Evolutionary conservation across 2,888 invertebrate genomes (phyloP).

Genomic region (Mechanitis mazaeus): DNA sequence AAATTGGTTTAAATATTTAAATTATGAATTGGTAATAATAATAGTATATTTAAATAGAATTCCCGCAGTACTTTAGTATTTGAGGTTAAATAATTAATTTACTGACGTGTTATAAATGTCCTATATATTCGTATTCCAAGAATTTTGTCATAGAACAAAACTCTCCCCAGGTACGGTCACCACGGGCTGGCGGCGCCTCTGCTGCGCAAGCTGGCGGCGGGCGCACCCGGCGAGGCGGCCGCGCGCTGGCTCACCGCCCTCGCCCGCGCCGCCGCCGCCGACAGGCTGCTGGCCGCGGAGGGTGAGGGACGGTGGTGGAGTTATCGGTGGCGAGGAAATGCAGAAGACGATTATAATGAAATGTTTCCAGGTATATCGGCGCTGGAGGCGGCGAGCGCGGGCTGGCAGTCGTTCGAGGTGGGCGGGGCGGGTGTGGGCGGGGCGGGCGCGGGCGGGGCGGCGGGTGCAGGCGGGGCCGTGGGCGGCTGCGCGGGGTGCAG

Average conservation of each 20-base stretch:
- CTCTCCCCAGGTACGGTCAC: conserved; percentile 80
- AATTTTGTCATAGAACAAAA: too few relatives aligned
- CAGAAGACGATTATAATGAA: too few relatives aligned
- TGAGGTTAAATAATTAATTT: too few relatives aligned
- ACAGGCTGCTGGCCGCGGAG: conserved; percentile 77
- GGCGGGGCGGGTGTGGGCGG: conserved; percentile 40
- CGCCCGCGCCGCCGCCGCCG: conserved; percentile 85
- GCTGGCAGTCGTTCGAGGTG: conserved; percentile 48
- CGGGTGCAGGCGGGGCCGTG: conserved; percentile 46
- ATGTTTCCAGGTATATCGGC: conserved; percentile 45
- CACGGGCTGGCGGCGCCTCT: conserved; percentile 82
- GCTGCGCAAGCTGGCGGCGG: conserved; percentile 78
- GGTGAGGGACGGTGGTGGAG: conserved; percentile 38
- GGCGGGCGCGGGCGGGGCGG: conserved; percentile 38
- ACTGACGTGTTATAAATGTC: too few relatives aligned
- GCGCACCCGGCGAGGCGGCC: conserved; percentile 90
- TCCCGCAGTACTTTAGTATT: too few relatives aligned
- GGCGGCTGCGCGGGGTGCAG: conserved; percentile 33
- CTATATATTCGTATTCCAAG: too few relatives aligned
- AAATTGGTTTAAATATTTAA: neutral
- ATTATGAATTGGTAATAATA: neutral
- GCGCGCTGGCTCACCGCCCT: conserved; percentile 92
- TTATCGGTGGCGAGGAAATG: too few relatives aligned
- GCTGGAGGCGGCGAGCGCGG: conserved; percentile 47
- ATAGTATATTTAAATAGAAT: neutral